Percentiles rank a stretch among this genome's conserved stretches.
phyloP scores from a whole-genome alignment of 2,113 vertebrate species.

The Antigone vipio region DNA sequence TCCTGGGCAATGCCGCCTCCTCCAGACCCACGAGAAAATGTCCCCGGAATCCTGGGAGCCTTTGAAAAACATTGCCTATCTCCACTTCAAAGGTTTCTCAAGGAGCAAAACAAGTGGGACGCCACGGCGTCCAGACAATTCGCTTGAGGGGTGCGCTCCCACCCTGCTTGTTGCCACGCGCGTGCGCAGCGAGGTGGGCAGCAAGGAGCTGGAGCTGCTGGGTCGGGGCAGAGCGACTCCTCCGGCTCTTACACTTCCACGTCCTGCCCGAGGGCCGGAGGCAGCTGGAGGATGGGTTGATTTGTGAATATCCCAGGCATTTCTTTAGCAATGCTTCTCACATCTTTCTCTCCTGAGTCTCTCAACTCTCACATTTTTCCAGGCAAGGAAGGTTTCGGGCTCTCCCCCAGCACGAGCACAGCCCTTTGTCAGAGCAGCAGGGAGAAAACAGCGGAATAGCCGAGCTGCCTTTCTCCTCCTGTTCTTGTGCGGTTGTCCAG shows the following conservation, averaged over 20 bases:
- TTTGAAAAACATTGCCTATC: not conserved
- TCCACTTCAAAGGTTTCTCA: not conserved
- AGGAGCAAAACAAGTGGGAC: not conserved
- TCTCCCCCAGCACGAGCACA: not conserved
- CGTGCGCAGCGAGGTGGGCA: not conserved
- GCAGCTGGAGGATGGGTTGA: not conserved
- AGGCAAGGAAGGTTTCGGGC: not conserved
- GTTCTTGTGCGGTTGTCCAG: not conserved
- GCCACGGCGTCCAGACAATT: not conserved
- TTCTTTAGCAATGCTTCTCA: not conserved
- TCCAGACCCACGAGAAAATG: accelerated
- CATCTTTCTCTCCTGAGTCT: not conserved
- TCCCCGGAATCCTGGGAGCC: not conserved
- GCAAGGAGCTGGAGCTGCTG: not conserved
- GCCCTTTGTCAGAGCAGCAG: not conserved
- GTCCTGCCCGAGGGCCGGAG: not conserved
- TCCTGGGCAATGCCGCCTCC: not conserved
- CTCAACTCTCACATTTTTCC: not conserved
- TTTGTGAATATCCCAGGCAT: not conserved
- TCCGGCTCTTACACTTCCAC: too few species aligned
- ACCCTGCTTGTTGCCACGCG: not conserved
- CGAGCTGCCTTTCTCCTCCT: not conserved
- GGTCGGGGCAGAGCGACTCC: not conserved
- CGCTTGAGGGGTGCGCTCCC: not conserved
- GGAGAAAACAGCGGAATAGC: not conserved